A percentile compares a stretch with the other conserved stretches of the same genome.
phyloP scores from a whole-genome alignment of 2,113 vertebrate species.

The Osmerus mordax region DNA sequence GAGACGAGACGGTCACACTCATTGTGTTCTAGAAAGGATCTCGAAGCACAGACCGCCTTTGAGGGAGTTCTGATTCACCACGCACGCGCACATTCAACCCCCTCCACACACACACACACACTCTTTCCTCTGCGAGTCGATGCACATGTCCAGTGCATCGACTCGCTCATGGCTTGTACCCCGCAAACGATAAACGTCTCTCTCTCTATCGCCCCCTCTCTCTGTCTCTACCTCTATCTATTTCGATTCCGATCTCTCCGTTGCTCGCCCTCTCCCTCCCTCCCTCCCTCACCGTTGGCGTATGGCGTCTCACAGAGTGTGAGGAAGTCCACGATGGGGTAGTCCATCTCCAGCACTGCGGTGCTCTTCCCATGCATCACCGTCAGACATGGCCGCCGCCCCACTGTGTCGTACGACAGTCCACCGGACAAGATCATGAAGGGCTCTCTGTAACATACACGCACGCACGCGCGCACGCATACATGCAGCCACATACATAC shows the following conservation, averaged over 20 bases:
- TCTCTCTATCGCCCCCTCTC: too few relatives aligned
- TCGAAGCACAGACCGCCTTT: not conserved
- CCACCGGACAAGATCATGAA: conserved; percentile 98
- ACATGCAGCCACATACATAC: not conserved
- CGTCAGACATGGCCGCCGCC: conserved; percentile 94
- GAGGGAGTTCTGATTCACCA: not conserved
- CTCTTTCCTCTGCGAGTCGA: not conserved
- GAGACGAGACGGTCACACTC: not conserved
- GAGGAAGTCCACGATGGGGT: conserved; percentile 97
- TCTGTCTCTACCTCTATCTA: not conserved
- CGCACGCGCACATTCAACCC: not conserved
- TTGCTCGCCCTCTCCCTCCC: not conserved
- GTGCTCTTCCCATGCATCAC: conserved; percentile 99
- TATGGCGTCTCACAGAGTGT: conserved; percentile 98
- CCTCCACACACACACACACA: not conserved
- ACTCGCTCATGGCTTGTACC: too few relatives aligned
- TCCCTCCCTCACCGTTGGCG: conserved; percentile 80
- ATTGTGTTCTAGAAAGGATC: not conserved
- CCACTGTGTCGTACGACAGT: conserved; percentile 94
- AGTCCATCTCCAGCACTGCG: conserved; percentile 98
- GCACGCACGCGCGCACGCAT: conserved; percentile 3
- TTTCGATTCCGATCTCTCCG: not conserved
- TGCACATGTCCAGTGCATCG: too few relatives aligned
- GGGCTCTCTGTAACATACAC: conserved; percentile 79
- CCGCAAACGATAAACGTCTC: too few relatives aligned